Evolutionary conservation across 2,888 invertebrate species (phyloP).

Genomic region (Polylopha cassiicola): DNA sequence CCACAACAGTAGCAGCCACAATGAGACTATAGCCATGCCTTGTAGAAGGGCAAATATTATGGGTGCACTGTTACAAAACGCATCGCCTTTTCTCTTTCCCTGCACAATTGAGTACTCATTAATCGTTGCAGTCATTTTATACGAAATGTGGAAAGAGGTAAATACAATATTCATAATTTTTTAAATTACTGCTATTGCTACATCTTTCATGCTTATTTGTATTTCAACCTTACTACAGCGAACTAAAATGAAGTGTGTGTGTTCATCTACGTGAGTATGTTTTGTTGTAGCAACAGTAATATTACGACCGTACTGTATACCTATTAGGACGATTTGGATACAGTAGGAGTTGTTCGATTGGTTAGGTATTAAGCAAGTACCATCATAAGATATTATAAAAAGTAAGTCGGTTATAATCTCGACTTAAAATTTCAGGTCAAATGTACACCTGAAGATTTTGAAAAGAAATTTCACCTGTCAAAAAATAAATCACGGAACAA

Average conservation of each 20-base stretch:
- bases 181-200: not conserved
- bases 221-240: too few species aligned
- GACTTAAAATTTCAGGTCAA: constrained; percentile 51
- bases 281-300: too few species aligned
- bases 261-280: too few species aligned
- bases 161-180: constrained; percentile 34
- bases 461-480: constrained; percentile 54
- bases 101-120: constrained; percentile 94
- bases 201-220: not conserved
- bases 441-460: constrained; percentile 69
- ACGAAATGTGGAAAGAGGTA: constrained; percentile 94
- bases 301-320: too few species aligned
- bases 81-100: constrained; percentile 90
- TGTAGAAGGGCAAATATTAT: constrained; percentile 82
- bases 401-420: not conserved
- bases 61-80: constrained; percentile 82
- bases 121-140: constrained; percentile 92
- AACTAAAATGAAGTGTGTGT: too few species aligned
- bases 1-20: constrained; percentile 30
- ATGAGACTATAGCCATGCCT: constrained; percentile 37
- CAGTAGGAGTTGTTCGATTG: too few species aligned
- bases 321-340: too few species aligned
- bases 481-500: constrained; percentile 67
- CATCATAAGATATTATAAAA: too few species aligned
- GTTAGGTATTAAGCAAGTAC: too few species aligned